A percentile compares a stretch with the other conserved stretches of the same genome.
Conservation (phyloP, 2,113 vertebrate species). For the Xenopus laevis region DNA sequence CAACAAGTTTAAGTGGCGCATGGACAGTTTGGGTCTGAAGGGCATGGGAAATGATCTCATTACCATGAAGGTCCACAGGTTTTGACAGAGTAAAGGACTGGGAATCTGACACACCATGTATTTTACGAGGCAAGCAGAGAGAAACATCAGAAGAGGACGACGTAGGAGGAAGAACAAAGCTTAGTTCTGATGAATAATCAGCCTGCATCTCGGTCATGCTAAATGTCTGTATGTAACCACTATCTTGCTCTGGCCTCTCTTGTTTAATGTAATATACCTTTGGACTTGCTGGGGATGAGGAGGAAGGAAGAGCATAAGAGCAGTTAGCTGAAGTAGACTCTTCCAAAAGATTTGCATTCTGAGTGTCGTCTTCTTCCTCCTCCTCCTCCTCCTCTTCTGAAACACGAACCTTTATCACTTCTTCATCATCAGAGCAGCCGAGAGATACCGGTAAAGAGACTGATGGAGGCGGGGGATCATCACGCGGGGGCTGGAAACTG, state of each 20-base stretch:
- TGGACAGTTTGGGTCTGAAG: constrained; percentile 59
- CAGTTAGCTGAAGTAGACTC: constrained; percentile 34
- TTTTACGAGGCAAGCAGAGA: constrained; percentile 34
- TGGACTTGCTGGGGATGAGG: constrained; percentile 22
- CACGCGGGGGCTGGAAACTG: constrained; percentile 29
- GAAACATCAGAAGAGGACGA: constrained; percentile 34
- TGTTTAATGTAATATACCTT: constrained; percentile 62
- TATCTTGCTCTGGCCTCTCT: constrained; percentile 52
- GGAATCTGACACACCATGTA: constrained; percentile 21
- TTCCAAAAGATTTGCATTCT: constrained; percentile 44
- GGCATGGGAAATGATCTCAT: constrained; percentile 61
- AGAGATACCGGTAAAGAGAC: not conserved
- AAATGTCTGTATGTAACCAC: constrained; percentile 36
- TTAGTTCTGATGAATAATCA: constrained; percentile 46
- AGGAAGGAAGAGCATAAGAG: constrained; percentile 14
- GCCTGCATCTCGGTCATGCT: constrained; percentile 3
- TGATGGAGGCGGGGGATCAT: constrained; percentile 3
- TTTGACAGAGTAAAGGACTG: constrained; percentile 46
- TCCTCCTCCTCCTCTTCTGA: constrained; percentile 40
- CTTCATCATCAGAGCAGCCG: constrained; percentile 30
- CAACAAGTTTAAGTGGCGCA: constrained; percentile 63
- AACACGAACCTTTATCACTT: constrained; percentile 60
- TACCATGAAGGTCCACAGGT: constrained; percentile 67
- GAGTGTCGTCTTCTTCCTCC: constrained; percentile 33
- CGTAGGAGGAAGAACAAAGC: constrained; percentile 45